Conservation (phyloP, 1,140 invertebrate species). For the Chelonus insularis region DNA sequence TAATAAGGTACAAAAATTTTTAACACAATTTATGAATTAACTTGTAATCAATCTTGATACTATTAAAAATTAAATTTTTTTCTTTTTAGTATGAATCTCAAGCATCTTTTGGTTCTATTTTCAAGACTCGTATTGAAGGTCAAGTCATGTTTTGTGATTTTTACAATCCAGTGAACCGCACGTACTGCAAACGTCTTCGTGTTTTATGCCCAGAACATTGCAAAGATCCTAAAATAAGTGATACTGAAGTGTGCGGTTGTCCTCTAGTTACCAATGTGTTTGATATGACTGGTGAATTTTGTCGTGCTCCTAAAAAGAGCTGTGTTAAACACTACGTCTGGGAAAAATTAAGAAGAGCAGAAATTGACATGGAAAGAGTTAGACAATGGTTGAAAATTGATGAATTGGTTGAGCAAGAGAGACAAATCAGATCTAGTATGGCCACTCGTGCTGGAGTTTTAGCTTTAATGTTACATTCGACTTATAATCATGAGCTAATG, state of each 20-base stretch:
- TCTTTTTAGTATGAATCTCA: conserved; percentile 86
- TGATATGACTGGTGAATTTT: conserved; percentile 79
- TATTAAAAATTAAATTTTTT: conserved; percentile 15
- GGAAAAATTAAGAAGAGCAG: conserved; percentile 92
- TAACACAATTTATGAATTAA: background rate
- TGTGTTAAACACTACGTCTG: conserved; percentile 93
- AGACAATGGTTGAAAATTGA: conserved; percentile 91
- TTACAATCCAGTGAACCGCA: conserved; percentile 85
- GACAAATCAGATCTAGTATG: conserved; percentile 84
- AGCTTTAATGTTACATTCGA: conserved; percentile 91
- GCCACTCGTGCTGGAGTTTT: conserved; percentile 87
- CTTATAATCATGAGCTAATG: conserved; percentile 91
- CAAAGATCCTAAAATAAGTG: conserved; percentile 90
- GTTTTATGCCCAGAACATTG: conserved; percentile 97
- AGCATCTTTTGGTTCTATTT: conserved; percentile 93
- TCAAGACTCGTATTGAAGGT: conserved; percentile 91
- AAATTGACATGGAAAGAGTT: conserved; percentile 78
- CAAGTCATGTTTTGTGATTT: conserved; percentile 98
- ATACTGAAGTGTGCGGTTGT: conserved; percentile 87
- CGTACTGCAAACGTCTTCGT: conserved; percentile 94
- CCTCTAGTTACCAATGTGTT: conserved; percentile 85
- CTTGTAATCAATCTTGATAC: background rate
- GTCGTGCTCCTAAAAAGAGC: conserved; percentile 84
- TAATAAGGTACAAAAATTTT: conserved; percentile 70
- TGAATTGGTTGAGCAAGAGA: conserved; percentile 93